Base-by-base conservation (phyloP, 2,888 invertebrate species). In the Leptopilina myrica region DNA sequence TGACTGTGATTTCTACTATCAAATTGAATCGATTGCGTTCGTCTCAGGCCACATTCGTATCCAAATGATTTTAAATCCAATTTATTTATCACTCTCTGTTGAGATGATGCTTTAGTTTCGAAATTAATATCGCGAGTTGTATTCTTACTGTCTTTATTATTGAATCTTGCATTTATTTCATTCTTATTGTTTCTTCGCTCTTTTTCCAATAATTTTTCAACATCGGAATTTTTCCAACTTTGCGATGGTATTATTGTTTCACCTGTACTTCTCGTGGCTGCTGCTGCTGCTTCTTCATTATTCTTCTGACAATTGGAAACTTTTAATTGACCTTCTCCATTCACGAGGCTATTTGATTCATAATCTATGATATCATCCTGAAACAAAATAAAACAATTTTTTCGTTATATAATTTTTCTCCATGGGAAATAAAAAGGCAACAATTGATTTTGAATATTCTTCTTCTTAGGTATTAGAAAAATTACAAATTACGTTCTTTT, bases 161-260 rank as follows among this genome's bases (percentile, higher is more conserved):
- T 90, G 40, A 90, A 69, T 53, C 88, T 90, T 11, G 90, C 89
- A 77, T 90, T 89, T 46, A 90, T 85, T 76, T 86, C 88, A 69
- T 88, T 89, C 77, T 88, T 90, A 69, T 84, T 88, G 66, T 89
- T 89, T 88, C 66, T 89, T n/a, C 87, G 81, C 46, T 86, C 86
- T 79, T 85, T 81, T 73, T 88, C 87, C 53, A 86, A 79, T 14
- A 86, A 82, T 53, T 88, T 85, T n/a, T 86, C 85, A 9, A 82
- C 82, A 26, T 81, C 76, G 1, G 64, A 59, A 20, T 67, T 66
- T 40, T 66, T 40, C 65, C 59, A 69, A 56, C 20, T 66, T 7
- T n/a, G 6, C n/a, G 62, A 49, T 40, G 77, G 65, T 43, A 49
- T 53, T 33, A 53, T 62, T 7, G 53, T 43, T n/a, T 76, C 79